Evolutionary conservation across 2,888 invertebrate species (phyloP), one percentile per base, ranked within the genome.

Genomic region (Spatulosminthurus flaviceps): DNA sequence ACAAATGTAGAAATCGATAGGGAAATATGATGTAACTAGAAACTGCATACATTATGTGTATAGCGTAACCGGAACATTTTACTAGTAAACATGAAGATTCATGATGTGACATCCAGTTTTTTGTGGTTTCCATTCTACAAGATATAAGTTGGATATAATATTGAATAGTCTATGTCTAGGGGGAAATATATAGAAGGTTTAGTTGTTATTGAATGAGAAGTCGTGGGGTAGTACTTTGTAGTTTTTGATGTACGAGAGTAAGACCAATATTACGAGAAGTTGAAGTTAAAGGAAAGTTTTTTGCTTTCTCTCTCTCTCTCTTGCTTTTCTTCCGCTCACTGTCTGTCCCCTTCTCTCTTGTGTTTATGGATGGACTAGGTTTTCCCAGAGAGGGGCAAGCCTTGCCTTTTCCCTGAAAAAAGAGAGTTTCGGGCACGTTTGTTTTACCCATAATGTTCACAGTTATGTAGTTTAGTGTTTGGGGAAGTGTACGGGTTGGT

Each of bases 351-450:
- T 28, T 67, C 7, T 19, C 67, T 13, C 9, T 67, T n/a, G 24
- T 28, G 19, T 67, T 67, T 67, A 67, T 67, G 67, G 67, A 67
- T 67, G 67, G 28, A 26, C 28, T 2, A 11, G 28, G 19, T 67
- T 67, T 19, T 2, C 21, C 11, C 13, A 64, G 1, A 26, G 4
- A 51, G 51, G 16, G 4, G 9, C 5, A 16, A 51, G 16, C 51
- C 16, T 51, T 51, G 51, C 16, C 51, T 51, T 19, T 19, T n/a
- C 51, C 34, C 34, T 4, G 34, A 9, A 7, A 7, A 19, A 19
- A 19, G 5, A 9, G 51, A 2, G n/a, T 11, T 5, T 51, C 16
- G 16, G n/a, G 51, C 19, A 13, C 5, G 51, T 51, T 13, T 51
- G 51, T 19, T 51, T 13, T 51, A 41, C 41, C 16, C 51, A 51